phyloP scores from a whole-genome alignment of 2,888 invertebrate genomes.

The Pasiphila rectangulata region DNA sequence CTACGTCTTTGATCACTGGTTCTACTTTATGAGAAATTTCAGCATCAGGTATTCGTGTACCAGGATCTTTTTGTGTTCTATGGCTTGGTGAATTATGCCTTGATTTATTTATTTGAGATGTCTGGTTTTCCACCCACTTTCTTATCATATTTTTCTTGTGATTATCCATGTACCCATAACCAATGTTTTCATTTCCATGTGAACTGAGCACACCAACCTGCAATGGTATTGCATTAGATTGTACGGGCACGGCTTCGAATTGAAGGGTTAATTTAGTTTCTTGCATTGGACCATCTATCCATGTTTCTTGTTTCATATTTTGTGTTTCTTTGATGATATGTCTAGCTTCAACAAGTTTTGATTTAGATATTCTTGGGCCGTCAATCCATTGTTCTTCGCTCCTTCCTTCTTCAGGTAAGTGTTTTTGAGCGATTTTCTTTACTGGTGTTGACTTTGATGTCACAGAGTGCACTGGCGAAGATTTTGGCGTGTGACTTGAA shows the following conservation, averaged over 20 bases:
- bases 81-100: conserved; percentile 80
- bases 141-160: conserved; percentile 96
- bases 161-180: conserved; percentile 95
- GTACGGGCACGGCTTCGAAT: conserved; percentile 82
- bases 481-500: conserved; percentile 74
- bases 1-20: conserved; percentile 74
- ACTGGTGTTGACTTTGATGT: conserved; percentile 77
- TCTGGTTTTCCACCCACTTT: conserved; percentile 96
- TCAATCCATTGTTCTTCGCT: conserved; percentile 98
- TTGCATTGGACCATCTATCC: conserved; percentile 97
- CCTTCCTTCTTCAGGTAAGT: conserved; percentile 61
- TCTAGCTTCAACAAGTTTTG: conserved; percentile 89
- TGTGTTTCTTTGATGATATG: conserved; percentile 90
- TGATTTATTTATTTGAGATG: conserved; percentile 88
- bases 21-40: conserved; percentile 67
- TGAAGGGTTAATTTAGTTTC: conserved; percentile 73
- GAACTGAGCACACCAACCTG: conserved; percentile 68
- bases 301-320: conserved; percentile 92
- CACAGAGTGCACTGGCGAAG: conserved; percentile 73
- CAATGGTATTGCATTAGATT: conserved; percentile 66
- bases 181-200: conserved; percentile 75
- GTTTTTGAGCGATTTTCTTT: conserved; percentile 73
- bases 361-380: conserved; percentile 93
- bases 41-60: conserved; percentile 48
- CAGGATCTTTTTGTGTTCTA: conserved; percentile 55